Base-by-base conservation (phyloP, 2,113 vertebrate species). In the Lepisosteus osseus region DNA sequence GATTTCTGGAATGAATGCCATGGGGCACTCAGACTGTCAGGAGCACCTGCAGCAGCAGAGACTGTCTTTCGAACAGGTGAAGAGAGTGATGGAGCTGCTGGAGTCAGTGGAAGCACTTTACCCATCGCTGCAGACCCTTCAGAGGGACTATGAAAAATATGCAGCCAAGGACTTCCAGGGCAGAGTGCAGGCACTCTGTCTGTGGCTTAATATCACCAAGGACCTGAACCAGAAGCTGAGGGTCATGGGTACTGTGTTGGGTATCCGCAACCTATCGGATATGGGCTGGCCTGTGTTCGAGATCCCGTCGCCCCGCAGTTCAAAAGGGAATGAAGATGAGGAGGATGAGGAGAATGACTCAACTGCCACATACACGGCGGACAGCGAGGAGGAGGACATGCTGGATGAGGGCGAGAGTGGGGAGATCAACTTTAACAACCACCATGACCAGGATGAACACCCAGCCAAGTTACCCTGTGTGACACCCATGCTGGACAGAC, bases 211-310 rank as follows among this genome's bases (percentile, higher is more conserved):
- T 78, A 96, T 99, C 86, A 99, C 98, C 3, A 96, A 99, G 87
- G 98, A 99, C 86, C 88, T 99, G 79, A 99, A 99, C 79, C 98
- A 99, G 91, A 99, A 99, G 79, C 82, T 99, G 80, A 92, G 95
- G 29, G 95, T 99, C 75, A 99, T 99, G 98, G 97, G 97, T 77
- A 98, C 97, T 14, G 95, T 99, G 74, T 82, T 99, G 85, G 98
- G 97, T 83, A 93, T 99, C 69, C 93, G 94, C 79, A 95, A 97
- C 78, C 86, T 98, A 3, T 95, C 95, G 74, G 92, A 94, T 83
- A 95, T 99, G 83, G 97, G 96, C 88, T 99, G 97, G 97, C 97
- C 97, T 57, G 95, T 99, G 87, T 99, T 99, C 83, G 97, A 99
- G 87, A 98, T 97, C 78, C 94, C 97, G 41, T 99, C 97, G 61